These are phyloP conservation scores for Odobenus rosmarus DNA, from an alignment of 2,113 vertebrate species.

Conservation along the genomic window DNA sequence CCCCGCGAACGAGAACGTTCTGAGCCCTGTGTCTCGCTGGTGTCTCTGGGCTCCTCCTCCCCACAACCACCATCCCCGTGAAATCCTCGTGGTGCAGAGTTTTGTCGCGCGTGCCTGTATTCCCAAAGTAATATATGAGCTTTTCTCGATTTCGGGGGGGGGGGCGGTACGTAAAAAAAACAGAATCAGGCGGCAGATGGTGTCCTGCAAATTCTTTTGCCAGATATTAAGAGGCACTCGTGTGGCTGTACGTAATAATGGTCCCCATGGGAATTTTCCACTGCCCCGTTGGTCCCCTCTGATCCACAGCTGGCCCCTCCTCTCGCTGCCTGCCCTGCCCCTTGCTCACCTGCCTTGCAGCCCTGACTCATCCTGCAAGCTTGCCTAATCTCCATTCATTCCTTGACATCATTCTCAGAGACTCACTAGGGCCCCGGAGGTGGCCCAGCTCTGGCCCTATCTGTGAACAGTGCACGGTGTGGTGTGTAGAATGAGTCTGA, in stretches of 20 bases:
- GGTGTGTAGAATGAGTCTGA: background rate
- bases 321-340: background rate
- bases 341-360: background rate
- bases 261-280: background rate
- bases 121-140: background rate
- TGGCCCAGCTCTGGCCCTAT: accelerated
- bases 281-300: background rate
- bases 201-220: background rate
- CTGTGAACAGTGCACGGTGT: background rate
- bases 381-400: conserved; percentile 1
- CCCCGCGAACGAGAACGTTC: background rate
- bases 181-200: too few relatives aligned
- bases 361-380: background rate
- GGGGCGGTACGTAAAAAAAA: background rate
- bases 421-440: background rate
- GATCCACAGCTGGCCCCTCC: background rate
- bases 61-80: background rate
- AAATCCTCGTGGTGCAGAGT: background rate
- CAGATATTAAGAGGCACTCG: accelerated
- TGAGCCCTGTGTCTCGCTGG: accelerated
- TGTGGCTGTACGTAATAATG: too few relatives aligned
- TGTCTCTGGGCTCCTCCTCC: background rate
- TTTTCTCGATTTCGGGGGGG: background rate
- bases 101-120: background rate
- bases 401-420: background rate